Base-by-base conservation (phyloP, 2,797 vertebrate species). In the Chelonia mydas region DNA sequence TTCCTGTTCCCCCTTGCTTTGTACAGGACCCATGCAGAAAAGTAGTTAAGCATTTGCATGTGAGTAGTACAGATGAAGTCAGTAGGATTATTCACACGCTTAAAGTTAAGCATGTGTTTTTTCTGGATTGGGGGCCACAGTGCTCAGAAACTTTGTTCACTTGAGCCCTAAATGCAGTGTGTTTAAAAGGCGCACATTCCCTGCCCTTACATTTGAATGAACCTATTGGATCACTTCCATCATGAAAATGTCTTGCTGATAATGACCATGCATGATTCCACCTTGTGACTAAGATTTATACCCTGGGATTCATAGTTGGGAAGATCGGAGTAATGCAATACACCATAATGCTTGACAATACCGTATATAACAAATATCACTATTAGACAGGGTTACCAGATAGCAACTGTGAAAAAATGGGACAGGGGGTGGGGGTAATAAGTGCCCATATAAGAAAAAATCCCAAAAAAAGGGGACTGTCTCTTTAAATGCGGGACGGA, bases 31-130 rank as follows among this genome's bases (percentile, higher is more conserved):
- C 65, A 83, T 82, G 77, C 0, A 1, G 80, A 50, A 93, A 93
- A 72, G 57, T 53, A 91, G 3, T 1, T 33, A 84, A 93, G 81
- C 82, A 90, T 55, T 96, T 95, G 90, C 13, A 31, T 1, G 1
- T 93, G 79, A 94, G 86, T 78, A 86, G 82, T 82, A 95, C 84
- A 95, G 91, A 97, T 86, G 37, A 95, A 91, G 84, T 93, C 86
- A 96, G 94, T 91, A 93, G 83, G 80, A 93, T 93, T 92, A 83
- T 51, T 87, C 19, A 2, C 72, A 59, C 59, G 61, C 79, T 95
- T 90, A 50, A 74, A 82, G 83, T 90, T 81, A 88, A 95, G 88
- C 33, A 87, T 50, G 78, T 86, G 76, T 25, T 53, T 95, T 74
- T 93, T 74, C 65, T 94, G 94, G 84, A 96, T 85, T 49, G 83